Conservation (phyloP, 2,888 invertebrate species). For the Sinodicranocentrus sp. region DNA sequence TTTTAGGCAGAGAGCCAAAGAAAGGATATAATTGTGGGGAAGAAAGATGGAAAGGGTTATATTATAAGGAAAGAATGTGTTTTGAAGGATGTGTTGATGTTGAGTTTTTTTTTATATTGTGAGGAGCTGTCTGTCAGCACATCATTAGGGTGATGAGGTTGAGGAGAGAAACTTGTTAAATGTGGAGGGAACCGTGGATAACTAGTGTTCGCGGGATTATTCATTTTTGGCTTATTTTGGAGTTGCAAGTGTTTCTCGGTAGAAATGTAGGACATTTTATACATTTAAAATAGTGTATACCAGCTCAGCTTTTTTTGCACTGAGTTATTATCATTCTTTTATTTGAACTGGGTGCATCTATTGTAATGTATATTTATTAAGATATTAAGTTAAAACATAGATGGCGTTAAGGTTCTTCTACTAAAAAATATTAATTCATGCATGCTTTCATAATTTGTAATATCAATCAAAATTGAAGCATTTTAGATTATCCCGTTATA, state of each 20-base stretch:
- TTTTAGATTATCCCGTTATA: no score
- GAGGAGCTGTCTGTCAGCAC: constrained; percentile 47
- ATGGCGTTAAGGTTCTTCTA: no score
- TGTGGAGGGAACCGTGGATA: background rate
- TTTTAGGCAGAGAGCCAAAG: constrained; percentile 37
- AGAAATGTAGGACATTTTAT: background rate
- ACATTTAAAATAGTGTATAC: background rate
- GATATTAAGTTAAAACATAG: no score
- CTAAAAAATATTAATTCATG: no score
- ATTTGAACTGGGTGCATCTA: background rate
- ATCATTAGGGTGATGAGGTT: constrained; percentile 49
- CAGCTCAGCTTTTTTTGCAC: background rate
- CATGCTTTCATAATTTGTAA: no score
- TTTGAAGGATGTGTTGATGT: constrained; percentile 19
- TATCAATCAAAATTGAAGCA: no score
- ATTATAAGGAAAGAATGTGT: background rate
- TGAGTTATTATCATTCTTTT: no score
- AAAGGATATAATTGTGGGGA: constrained; percentile 12
- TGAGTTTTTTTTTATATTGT: background rate
- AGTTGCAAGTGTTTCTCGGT: background rate
- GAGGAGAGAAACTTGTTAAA: background rate
- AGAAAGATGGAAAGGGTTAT: background rate
- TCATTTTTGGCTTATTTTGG: no score
- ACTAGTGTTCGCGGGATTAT: no score
- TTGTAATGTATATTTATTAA: no score